Percentiles rank a stretch among this genome's conserved stretches.
Evolutionary conservation across 2,888 invertebrate genomes (phyloP).

Genomic region (Hesperia comma): DNA sequence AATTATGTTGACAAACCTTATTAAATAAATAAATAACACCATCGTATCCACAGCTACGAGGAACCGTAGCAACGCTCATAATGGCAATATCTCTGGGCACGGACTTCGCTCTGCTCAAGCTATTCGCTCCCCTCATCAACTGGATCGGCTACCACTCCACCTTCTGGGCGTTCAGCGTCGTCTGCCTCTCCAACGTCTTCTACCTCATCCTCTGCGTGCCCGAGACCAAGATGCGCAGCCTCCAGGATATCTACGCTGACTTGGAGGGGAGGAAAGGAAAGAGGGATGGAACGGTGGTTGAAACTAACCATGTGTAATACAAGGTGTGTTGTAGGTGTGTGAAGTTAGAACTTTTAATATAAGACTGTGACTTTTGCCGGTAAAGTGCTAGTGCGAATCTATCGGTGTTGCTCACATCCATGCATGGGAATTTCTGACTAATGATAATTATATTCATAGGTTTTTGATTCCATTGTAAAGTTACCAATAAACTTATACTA

Average conservation of each 20-base stretch:
- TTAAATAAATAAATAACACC: too few species aligned
- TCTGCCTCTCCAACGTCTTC: conserved; percentile 89
- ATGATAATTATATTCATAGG: too few species aligned
- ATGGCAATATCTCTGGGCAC: conserved; percentile 89
- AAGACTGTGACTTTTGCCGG: too few species aligned
- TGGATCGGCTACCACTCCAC: conserved; percentile 88
- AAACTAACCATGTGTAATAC: conserved; percentile 22
- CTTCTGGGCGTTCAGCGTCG: conserved; percentile 92
- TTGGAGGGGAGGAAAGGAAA: conserved; percentile 83
- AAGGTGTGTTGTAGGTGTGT: background rate
- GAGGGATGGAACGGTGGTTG: conserved; percentile 48
- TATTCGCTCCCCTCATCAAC: conserved; percentile 87
- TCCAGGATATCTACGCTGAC: conserved; percentile 95
- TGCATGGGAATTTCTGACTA: too few species aligned
- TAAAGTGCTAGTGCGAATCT: too few species aligned
- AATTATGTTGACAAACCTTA: too few species aligned
- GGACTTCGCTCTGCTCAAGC: conserved; percentile 92
- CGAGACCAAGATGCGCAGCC: conserved; percentile 94
- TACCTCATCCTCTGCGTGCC: conserved; percentile 94
- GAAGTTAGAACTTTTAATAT: too few species aligned
- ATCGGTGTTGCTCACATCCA: too few species aligned
- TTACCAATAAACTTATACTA: too few species aligned
- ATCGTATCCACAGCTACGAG: conserved; percentile 64
- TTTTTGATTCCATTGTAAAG: too few species aligned
- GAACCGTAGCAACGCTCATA: conserved; percentile 74